phyloP scores from a whole-genome alignment of 2,113 vertebrate species.

The Prunella himalayana region DNA sequence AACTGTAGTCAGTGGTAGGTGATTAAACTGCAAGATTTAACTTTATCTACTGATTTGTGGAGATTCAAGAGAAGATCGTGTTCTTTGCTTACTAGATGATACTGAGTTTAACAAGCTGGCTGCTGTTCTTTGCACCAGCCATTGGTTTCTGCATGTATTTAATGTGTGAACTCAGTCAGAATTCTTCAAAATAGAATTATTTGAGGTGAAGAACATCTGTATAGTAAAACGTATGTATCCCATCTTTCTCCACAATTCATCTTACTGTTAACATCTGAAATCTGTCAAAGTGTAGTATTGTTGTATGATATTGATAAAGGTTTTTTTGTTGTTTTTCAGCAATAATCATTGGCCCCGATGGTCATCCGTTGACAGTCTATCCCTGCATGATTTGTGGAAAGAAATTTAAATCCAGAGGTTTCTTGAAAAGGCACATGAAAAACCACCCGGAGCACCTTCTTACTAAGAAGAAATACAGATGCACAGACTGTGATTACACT shows the following conservation, averaged over 20 bases:
- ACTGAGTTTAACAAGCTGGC: neutral
- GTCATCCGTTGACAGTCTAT: conserved; percentile 95
- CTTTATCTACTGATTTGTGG: neutral
- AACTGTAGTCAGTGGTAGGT: neutral
- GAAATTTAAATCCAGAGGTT: conserved; percentile 97
- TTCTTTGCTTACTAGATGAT: neutral
- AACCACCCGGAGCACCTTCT: conserved; percentile 95
- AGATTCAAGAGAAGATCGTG: neutral
- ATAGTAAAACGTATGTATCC: fast-evolving
- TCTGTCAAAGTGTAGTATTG: neutral
- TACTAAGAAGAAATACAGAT: conserved; percentile 96
- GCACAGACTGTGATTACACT: conserved; percentile 98
- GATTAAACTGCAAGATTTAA: neutral
- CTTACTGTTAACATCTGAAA: neutral
- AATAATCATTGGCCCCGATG: conserved; percentile 97
- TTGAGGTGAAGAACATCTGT: neutral
- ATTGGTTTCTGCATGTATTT: fast-evolving
- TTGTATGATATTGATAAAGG: neutral
- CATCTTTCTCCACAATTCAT: neutral
- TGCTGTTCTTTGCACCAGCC: neutral
- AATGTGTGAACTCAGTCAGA: neutral
- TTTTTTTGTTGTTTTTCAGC: conserved; percentile 73
- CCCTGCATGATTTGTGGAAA: conserved; percentile 98
- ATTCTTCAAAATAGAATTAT: neutral
- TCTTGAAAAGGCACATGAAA: conserved; percentile 97